Base-by-base conservation (phyloP, 2,113 vertebrate genomes). In the Aptenodytes forsteri region DNA sequence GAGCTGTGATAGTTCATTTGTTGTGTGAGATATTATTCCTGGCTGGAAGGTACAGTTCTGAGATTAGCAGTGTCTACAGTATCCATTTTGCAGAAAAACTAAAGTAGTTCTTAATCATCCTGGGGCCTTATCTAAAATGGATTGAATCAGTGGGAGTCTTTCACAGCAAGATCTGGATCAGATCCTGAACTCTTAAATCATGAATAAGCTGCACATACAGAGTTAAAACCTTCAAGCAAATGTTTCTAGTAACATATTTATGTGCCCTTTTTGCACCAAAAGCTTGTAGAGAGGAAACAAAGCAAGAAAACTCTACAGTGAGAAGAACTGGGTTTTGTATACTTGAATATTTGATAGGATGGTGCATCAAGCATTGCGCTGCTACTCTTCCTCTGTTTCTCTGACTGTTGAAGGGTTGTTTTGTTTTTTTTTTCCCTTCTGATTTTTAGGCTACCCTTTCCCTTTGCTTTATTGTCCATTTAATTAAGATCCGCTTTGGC, bases 321-420 rank as follows among this genome's bases (percentile, higher is more conserved):
- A 55, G 65, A 64, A 32, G 7, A 78, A 13, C 14, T 38, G 52
- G 5, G 7, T 44, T 77, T 85, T 1, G 1, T 23, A 2, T 10
- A 17, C 11, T 76, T 18, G 16, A 29, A 13, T 90, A 2, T 69
- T 65, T 56, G 42, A 12, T 71, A 44, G 81, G 29, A 10, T 55
- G 20, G 32, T 76, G 23, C 3, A 1, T 55, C 36, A 25, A 1
- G 34, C 52, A 6, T 23, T 54, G 49, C 2, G 0, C 34, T 93
- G 56, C 44, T 61, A 1, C 19, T 62, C 29, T 44, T 69, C 20
- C 16, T 16, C 30, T 29, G 13, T 46, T 93, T 91, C 55, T 88
- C 30, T 65, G 22, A 55, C 19, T 32, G 19, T 29, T 83, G 11
- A 49, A 76, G 12, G 30, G 7, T 58, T 19, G 29, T 18, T 13